These are phyloP conservation scores for Ectropis crepuscularia DNA, from an alignment of 2,888 invertebrate species.

Conservation along the genomic window DNA sequence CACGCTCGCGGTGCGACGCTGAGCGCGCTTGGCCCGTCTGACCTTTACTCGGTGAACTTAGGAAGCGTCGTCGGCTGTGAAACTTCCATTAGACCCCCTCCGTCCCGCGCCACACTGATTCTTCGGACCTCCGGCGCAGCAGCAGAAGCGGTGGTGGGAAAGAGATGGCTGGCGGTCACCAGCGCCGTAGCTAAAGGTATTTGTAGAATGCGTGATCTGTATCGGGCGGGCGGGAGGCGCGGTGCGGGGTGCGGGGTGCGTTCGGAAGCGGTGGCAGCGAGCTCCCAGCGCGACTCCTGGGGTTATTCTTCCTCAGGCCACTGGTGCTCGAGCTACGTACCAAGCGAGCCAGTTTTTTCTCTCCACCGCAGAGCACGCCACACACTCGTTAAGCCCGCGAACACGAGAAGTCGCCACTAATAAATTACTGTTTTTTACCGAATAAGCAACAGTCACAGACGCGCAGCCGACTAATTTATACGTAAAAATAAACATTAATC, in stretches of 20 bases:
- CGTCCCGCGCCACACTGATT: constrained; percentile 68
- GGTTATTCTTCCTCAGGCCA: constrained; percentile 86
- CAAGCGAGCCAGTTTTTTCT: constrained; percentile 86
- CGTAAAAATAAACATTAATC: constrained; percentile 82
- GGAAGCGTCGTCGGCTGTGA: constrained; percentile 82
- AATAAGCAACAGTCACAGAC: constrained; percentile 83
- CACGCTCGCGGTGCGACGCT: constrained; percentile 79
- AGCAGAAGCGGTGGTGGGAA: constrained; percentile 71
- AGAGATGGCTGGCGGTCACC: constrained; percentile 76
- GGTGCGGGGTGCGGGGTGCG: constrained; percentile 77
- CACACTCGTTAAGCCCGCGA: constrained; percentile 86
- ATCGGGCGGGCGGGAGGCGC: constrained; percentile 76
- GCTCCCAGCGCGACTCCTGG: constrained; percentile 85
- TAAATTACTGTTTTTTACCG: constrained; percentile 85
- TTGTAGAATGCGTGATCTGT: constrained; percentile 85
- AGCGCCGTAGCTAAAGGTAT: constrained; percentile 80
- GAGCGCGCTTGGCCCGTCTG: constrained; percentile 80
- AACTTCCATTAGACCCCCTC: constrained; percentile 80
- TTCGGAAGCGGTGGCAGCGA: constrained; percentile 82
- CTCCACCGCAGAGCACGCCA: constrained; percentile 85
- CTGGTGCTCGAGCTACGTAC: constrained; percentile 83
- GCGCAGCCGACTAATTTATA: constrained; percentile 81
- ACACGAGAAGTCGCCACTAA: constrained; percentile 87
- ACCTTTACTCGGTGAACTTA: constrained; percentile 84
- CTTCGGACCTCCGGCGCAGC: constrained; percentile 66